Evolutionary conservation across 92 coral and sea anemone genomes (phyloP), one percentile per base, ranked within the genome.

Genomic region (Desmophyllum pertusum): DNA sequence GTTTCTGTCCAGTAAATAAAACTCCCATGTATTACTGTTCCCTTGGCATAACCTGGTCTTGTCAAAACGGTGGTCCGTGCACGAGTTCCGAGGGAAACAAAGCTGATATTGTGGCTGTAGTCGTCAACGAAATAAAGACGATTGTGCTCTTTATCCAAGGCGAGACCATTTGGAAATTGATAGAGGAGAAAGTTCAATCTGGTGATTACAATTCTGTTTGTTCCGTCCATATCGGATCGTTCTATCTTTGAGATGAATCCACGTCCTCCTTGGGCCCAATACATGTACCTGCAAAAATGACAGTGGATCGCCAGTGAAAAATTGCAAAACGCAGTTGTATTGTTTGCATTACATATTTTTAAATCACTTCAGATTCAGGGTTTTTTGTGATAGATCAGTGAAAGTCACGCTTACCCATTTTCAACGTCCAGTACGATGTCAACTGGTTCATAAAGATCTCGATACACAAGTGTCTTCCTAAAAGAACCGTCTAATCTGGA

Each of bases 401-500:
- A 76, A 50, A 75, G 51, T 31, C 4, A 30, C 4, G 1, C 91
- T 55, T 77, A 90, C 92, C 96, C 90, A 11, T 57, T 73, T 21
- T 46, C 45, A 5, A 82, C 68, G 73, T 93, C 93, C 11, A 95
- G 74, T 9, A 87, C 81, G 43, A 95, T 83, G 48, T 79, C 92
- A 31, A 83, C 86, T 9, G 98, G 98, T 2, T 67, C 78, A 23
- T 71, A 57, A n/a, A 92, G 83, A 61, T 85, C 59, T 37, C 43
- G 17, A 70, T 46, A 77, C 29, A 57, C 53, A n/a, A 90, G 38
- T 18, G 84, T 79, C 76, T 88, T 90, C 53, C 89, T 73, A 65
- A 84, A 77, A 13, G 84, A 80, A 8, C 94, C 94, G 70, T 85
- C 94, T 38, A 93, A 77, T 55, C 79, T 57, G 2, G 88, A 62